Base-by-base conservation (phyloP, 64 coral and sea anemone genomes). In the Montipora cactus region DNA sequence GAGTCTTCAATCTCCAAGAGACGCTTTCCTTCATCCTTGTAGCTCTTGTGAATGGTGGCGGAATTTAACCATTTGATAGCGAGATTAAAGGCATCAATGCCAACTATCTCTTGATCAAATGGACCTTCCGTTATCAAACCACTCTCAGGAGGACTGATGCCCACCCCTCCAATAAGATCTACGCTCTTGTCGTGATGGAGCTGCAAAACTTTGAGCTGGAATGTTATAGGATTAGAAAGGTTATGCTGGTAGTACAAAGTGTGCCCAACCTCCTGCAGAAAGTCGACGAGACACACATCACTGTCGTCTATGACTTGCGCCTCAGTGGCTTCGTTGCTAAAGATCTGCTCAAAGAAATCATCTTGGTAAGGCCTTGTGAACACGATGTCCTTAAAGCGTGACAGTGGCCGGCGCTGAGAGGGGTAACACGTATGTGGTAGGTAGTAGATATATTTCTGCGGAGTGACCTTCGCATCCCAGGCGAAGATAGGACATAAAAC, bases 231-330 rank as follows among this genome's bases (percentile, higher is more conserved):
- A 48, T 4, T 78, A 48, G 46, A 7, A 50, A 78, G 4, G 15
- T 78, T 78, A 78, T 78, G 76, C 76, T 78, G 76, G 12, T 78
- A 78, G 76, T 78, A 78, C 28, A 78, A 50, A 78, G 76, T 78
- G 76, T 78, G 46, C 4, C 47, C 76, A 13, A 50, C 46, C 46
- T 78, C 76, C 46, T 78, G 76, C 14, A 78, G 3, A 74, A 74
- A 74, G 71, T 74, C 71, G n/a, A 9, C 71, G 71, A 74, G 71
- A 25, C 71, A 74, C 8, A 74, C 71, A 74, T 74, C n/a, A 8
- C 71, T 74, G 23, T 21, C 71, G 71, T 74, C 11, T n/a, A 74
- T 74, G 18, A 74, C n/a, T 74, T 74, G 15, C 20, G 71, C 71
- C 8, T 74, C 4, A 4, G 25, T 74, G 71, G 71, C n/a, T 22